Conservation (phyloP, 2,797 vertebrate genomes). For the Enteromius unitaeniatus region DNA sequence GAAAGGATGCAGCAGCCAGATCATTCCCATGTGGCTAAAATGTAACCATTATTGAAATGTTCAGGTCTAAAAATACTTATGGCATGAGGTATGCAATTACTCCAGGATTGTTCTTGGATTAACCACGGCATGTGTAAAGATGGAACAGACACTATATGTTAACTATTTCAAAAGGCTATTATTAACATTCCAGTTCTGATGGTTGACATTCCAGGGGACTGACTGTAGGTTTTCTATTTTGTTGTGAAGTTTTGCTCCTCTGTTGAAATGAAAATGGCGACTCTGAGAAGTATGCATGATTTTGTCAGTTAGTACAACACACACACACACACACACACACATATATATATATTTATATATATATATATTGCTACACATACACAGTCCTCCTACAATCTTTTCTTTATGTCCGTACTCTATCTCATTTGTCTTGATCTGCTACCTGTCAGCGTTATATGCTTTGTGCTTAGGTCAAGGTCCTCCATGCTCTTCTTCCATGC, state of each 20-base stretch:
- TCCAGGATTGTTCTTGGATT: constrained; percentile 36
- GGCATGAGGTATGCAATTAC: constrained; percentile 41
- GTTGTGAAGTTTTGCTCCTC: background rate
- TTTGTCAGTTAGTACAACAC: background rate
- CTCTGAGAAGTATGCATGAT: background rate
- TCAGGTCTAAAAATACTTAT: constrained; percentile 53
- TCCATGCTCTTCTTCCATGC: background rate
- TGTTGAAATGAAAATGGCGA: background rate
- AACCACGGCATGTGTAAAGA: constrained; percentile 31
- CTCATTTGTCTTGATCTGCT: background rate
- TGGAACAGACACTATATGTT: constrained; percentile 7
- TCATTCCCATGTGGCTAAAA: constrained; percentile 17
- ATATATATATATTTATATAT: no score
- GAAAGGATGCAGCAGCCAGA: constrained; percentile 21
- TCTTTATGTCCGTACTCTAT: background rate
- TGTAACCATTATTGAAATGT: constrained; percentile 41
- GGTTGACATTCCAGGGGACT: constrained; percentile 7
- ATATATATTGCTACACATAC: background rate
- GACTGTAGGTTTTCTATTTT: constrained; percentile 5
- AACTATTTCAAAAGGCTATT: constrained; percentile 10
- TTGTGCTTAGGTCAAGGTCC: background rate
- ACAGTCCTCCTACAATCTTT: background rate
- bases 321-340: background rate
- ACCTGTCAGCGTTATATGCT: background rate
- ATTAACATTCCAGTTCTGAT: constrained; percentile 29